Evolutionary conservation across 2,888 invertebrate genomes (phyloP).

Genomic region (Drosophila conformis): DNA sequence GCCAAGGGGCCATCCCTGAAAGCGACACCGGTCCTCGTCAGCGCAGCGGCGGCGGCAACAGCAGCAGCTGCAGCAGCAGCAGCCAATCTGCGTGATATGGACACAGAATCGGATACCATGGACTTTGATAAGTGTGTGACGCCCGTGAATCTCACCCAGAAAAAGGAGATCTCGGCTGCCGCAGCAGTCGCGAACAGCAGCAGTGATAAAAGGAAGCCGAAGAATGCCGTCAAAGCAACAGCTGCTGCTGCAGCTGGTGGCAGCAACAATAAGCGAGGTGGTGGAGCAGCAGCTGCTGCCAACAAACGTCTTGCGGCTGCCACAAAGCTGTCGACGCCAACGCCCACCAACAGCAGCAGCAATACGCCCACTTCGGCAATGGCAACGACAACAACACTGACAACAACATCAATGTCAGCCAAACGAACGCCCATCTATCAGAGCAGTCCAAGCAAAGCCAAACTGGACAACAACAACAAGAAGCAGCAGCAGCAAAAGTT

Average conservation of each 20-base stretch:
- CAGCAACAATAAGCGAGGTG: constrained; percentile 17
- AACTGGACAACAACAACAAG: constrained; percentile 55
- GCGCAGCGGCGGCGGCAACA: constrained; percentile 53
- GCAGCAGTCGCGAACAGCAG: constrained; percentile 4
- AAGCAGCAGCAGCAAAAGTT: constrained; percentile 48
- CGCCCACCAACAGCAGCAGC: constrained; percentile 35
- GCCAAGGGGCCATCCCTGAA: constrained; percentile 84
- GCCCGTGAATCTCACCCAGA: constrained; percentile 78
- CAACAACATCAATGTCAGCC: constrained; percentile 49
- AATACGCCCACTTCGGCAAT: constrained; percentile 30
- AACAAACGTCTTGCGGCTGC: constrained; percentile 35
- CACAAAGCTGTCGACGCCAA: constrained; percentile 22
- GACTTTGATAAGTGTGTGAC: constrained; percentile 61
- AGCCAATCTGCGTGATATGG: constrained; percentile 38
- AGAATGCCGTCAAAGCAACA: constrained; percentile 33
- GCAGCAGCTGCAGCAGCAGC: constrained; percentile 27
- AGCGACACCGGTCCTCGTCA: constrained; percentile 83
- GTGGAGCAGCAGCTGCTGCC: constrained; percentile 36
- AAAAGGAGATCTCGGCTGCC: constrained; percentile 17
- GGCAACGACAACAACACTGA: constrained; percentile 16
- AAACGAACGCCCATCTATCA: constrained; percentile 86
- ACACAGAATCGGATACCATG: constrained; percentile 46
- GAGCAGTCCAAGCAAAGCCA: constrained; percentile 77
- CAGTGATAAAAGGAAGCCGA: constrained; percentile 52
- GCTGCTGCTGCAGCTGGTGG: constrained; percentile 8